Percentiles rank a stretch among this genome's conserved stretches.
phyloP scores from a whole-genome alignment of 2,113 vertebrate genomes.

The Garra rufa region DNA sequence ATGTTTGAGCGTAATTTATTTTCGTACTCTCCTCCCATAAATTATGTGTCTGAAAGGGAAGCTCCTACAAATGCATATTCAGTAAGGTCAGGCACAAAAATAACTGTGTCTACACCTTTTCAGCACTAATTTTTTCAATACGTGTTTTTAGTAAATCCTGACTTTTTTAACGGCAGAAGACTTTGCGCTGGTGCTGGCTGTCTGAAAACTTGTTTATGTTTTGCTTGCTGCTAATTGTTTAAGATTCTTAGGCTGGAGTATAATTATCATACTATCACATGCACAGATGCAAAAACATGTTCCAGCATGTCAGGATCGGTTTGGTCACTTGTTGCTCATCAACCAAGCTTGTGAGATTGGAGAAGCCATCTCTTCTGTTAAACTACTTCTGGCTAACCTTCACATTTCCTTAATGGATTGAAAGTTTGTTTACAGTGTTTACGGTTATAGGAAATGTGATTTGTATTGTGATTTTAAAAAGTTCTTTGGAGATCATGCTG shows the following conservation, averaged over 20 bases:
- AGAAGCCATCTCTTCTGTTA: background rate
- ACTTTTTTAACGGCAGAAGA: no score
- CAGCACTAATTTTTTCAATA: no score
- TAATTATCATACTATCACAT: conserved; percentile 6
- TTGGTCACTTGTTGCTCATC: background rate
- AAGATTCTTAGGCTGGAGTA: background rate
- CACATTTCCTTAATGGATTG: background rate
- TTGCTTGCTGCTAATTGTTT: background rate
- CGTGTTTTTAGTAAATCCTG: no score
- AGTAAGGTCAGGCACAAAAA: no score
- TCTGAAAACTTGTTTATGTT: no score
- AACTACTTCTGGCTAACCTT: conserved; percentile 37
- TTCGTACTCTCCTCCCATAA: no score
- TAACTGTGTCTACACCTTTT: no score
- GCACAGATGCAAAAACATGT: conserved; percentile 15
- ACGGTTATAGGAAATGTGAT: background rate
- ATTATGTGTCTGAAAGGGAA: no score
- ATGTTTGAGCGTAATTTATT: no score
- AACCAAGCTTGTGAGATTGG: background rate
- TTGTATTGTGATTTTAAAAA: background rate
- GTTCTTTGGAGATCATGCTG: background rate
- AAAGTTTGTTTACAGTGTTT: background rate
- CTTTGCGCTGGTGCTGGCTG: no score
- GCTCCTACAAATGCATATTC: no score
- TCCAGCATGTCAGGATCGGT: background rate